A percentile compares a stretch with the other conserved stretches of the same genome.
These are phyloP conservation scores for Micropterix aruncella DNA, from an alignment of 2,888 invertebrate genomes.

Conservation along the genomic window DNA sequence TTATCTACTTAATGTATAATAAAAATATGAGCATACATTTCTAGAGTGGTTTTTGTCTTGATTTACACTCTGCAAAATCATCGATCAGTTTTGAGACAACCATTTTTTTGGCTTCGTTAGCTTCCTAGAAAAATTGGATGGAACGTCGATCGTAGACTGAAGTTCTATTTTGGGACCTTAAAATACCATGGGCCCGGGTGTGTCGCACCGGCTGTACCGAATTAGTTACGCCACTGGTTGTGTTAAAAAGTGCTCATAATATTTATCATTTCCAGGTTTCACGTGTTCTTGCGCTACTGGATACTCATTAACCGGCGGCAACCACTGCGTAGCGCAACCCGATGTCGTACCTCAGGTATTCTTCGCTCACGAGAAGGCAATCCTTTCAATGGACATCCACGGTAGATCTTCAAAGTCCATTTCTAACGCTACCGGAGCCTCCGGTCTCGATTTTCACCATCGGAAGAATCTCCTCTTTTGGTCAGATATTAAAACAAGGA, in stretches of 20 bases:
- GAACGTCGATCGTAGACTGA: no score
- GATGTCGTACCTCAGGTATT: constrained; percentile 44
- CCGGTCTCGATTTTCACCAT: constrained; percentile 77
- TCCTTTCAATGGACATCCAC: constrained; percentile 54
- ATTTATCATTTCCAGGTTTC: constrained; percentile 47
- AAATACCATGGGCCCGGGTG: no score
- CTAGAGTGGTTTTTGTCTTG: no score
- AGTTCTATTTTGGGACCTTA: no score
- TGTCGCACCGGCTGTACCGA: no score
- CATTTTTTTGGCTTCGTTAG: no score
- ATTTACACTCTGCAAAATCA: no score
- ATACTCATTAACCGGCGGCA: constrained; percentile 47
- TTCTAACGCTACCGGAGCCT: constrained; percentile 73
- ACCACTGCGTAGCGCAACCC: constrained; percentile 49
- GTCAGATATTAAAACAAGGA: constrained; percentile 80
- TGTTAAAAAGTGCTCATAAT: background rate
- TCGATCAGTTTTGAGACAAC: no score
- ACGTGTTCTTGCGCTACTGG: constrained; percentile 72
- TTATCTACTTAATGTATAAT: no score
- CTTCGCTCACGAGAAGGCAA: constrained; percentile 56
- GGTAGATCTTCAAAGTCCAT: constrained; percentile 48
- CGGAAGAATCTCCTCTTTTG: constrained; percentile 66
- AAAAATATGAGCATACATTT: no score
- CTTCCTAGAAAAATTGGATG: no score
- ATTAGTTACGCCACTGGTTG: no score